phyloP scores from a whole-genome alignment of 2,888 invertebrate genomes.

The Lasius platythorax region DNA sequence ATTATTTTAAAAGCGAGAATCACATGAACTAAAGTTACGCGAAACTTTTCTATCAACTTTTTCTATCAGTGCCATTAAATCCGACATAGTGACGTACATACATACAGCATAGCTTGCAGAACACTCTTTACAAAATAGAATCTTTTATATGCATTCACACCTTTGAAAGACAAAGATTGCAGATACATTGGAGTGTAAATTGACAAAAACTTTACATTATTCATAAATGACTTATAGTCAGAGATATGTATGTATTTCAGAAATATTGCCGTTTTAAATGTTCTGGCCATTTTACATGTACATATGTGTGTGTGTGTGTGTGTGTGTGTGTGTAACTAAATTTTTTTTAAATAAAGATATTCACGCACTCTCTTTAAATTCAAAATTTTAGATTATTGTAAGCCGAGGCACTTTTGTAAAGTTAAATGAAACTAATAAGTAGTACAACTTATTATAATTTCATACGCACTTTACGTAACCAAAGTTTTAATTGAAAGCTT shows the following conservation, averaged over 20 bases:
- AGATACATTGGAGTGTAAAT: neutral
- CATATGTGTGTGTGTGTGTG: neutral
- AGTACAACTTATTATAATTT: conserved; percentile 2
- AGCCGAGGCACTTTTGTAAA: neutral
- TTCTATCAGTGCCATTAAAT: conserved; percentile 23
- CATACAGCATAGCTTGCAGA: neutral
- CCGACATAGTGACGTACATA: conserved; percentile 1
- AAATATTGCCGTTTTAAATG: neutral
- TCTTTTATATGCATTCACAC: conserved; percentile 6
- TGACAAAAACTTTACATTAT: neutral
- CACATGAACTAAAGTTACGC: neutral
- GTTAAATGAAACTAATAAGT: neutral
- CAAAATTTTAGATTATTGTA: neutral
- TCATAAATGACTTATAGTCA: neutral
- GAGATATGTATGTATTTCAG: neutral
- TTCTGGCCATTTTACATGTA: neutral
- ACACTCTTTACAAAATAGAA: neutral
- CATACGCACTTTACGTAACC: neutral
- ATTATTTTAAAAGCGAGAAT: conserved; percentile 18
- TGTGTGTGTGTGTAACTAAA: neutral
- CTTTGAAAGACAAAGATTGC: conserved; percentile 17
- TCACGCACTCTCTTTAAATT: neutral
- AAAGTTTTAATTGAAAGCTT: conserved; percentile 4
- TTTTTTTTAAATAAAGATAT: neutral
- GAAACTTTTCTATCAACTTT: conserved; percentile 25